Percentiles rank a stretch among this genome's conserved stretches.
These are phyloP conservation scores for Acanthaster planci DNA, from an alignment of 35 echinoderm and acorn worm species.

Conservation along the genomic window DNA sequence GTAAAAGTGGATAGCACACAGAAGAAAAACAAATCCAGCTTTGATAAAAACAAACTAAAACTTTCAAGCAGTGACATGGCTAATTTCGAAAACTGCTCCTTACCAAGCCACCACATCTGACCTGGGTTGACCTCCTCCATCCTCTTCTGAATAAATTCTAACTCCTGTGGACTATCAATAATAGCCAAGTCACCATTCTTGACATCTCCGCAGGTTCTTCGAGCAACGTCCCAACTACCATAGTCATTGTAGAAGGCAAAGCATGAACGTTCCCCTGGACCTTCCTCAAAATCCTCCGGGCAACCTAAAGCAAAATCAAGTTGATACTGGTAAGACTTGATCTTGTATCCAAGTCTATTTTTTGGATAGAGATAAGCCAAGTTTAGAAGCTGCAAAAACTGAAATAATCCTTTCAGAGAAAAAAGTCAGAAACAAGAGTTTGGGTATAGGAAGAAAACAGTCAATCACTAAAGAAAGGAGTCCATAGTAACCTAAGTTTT, in stretches of 20 bases:
- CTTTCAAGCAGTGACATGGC: neutral
- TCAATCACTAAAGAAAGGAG: no score
- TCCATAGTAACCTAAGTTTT: no score
- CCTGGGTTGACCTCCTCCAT: conserved; percentile 8
- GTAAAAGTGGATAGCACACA: neutral
- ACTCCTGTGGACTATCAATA: conserved; percentile 46
- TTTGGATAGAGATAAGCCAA: no score
- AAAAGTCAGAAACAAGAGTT: no score
- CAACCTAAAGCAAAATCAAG: conserved; percentile 24
- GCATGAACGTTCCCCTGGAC: conserved; percentile 64
- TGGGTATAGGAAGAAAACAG: no score
- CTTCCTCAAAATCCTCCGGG: conserved; percentile 44
- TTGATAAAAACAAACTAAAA: no score
- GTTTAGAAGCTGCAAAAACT: no score
- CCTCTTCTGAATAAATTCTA: conserved; percentile 48
- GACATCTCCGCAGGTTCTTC: conserved; percentile 38
- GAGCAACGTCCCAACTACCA: conserved; percentile 39
- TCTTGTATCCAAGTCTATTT: no score
- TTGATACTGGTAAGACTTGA: no score
- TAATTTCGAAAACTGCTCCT: neutral
- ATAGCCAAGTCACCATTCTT: conserved; percentile 59
- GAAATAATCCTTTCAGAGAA: no score
- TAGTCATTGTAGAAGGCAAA: conserved; percentile 38
- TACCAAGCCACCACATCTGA: conserved; percentile 65
- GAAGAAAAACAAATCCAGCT: no score